phyloP scores from a whole-genome alignment of 2,113 vertebrate genomes.

The Nanorana parkeri region DNA sequence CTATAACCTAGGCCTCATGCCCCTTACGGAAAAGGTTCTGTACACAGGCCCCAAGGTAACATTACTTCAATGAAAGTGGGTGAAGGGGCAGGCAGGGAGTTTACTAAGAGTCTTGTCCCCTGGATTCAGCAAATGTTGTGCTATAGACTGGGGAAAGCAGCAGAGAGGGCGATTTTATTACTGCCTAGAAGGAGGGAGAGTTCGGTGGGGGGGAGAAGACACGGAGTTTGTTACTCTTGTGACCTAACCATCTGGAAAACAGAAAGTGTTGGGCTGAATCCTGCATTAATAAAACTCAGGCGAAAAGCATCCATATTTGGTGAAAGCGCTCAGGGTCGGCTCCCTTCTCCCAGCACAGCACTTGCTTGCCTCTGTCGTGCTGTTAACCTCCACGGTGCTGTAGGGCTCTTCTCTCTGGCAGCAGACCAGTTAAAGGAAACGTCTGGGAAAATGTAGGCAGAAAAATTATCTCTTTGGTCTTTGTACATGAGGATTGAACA shows the following conservation, averaged over 20 bases:
- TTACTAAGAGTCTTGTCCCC: not conserved
- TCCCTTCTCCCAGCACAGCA: conserved; percentile 38
- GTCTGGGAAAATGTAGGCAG: too few species aligned
- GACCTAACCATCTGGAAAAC: conserved; percentile 81
- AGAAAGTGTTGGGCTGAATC: conserved; percentile 75
- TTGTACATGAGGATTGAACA: too few species aligned
- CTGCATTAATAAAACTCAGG: conserved; percentile 77
- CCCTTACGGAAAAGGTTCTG: not conserved
- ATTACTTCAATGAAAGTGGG: not conserved
- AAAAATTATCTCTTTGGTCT: too few species aligned
- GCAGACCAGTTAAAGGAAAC: not conserved
- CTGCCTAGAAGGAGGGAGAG: not conserved
- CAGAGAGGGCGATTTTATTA: conserved; percentile 2
- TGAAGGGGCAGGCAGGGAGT: not conserved
- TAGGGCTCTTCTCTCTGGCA: not conserved
- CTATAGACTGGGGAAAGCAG: not conserved
- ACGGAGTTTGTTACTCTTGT: conserved; percentile 57
- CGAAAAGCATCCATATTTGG: conserved; percentile 87
- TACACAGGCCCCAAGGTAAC: not conserved
- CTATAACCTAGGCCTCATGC: not conserved
- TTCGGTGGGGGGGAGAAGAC: not conserved
- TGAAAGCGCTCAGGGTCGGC: conserved; percentile 71
- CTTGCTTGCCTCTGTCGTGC: conserved; percentile 50
- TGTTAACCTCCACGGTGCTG: conserved; percentile 37
- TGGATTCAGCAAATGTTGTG: not conserved